Conservation (phyloP, 1,140 invertebrate genomes). For the Leptinotarsa defecta region DNA sequence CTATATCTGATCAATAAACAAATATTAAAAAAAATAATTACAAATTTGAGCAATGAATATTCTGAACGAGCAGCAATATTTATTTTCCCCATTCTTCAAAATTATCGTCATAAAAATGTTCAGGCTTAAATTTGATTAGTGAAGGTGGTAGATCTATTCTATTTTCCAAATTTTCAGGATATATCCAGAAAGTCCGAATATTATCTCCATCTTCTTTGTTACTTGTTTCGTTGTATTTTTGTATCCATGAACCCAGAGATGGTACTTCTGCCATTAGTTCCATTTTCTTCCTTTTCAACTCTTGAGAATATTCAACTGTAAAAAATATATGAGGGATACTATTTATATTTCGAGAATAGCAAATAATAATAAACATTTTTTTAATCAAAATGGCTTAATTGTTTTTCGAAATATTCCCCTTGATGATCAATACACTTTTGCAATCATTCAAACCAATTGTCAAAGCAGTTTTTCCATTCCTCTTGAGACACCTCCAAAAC, state of each 20-base stretch:
- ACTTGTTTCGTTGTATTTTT: constrained; percentile 54
- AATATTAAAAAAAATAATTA: no score
- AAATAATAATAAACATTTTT: no score
- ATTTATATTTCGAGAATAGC: no score
- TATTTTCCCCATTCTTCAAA: constrained; percentile 62
- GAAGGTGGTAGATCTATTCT: constrained; percentile 65
- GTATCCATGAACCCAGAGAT: constrained; percentile 57
- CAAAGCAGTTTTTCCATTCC: no score
- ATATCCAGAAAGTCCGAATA: constrained; percentile 59
- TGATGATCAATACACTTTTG: no score
- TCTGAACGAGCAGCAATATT: neutral
- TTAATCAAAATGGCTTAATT: no score
- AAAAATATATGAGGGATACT: neutral
- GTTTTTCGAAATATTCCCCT: no score
- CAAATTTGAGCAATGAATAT: no score
- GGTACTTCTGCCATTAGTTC: constrained; percentile 48
- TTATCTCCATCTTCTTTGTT: constrained; percentile 55
- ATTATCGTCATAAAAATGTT: constrained; percentile 58
- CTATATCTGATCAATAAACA: no score
- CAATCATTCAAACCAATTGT: no score
- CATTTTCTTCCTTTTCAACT: constrained; percentile 36
- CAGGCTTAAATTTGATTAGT: constrained; percentile 60
- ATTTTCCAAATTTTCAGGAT: constrained; percentile 58
- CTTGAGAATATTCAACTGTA: constrained; percentile 52
- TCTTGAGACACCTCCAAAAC: no score